Evolutionary conservation across 2,797 vertebrate genomes (phyloP).

Genomic region (Chaenodraco wilsoni): DNA sequence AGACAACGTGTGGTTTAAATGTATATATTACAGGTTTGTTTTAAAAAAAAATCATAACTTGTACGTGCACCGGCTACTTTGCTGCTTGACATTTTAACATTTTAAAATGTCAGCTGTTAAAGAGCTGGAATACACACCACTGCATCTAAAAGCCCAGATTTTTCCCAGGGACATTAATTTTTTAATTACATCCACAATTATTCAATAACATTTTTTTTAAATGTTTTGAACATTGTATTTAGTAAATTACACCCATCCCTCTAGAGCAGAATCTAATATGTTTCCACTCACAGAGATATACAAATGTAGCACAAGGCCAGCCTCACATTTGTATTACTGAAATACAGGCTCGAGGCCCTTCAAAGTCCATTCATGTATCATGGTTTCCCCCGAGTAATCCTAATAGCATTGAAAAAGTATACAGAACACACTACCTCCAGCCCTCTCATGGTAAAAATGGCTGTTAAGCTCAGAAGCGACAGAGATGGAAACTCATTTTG

Average conservation of each 20-base stretch:
- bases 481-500: slow-evolving; percentile 62
- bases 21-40: too few relatives aligned
- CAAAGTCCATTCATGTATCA: not conserved
- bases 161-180: too few relatives aligned
- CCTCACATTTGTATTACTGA: not conserved
- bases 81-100: not conserved
- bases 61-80: not conserved
- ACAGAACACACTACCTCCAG: slow-evolving; percentile 8
- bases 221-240: not conserved
- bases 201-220: not conserved
- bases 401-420: slow-evolving; percentile 9
- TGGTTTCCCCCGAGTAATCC: not conserved
- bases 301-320: not conserved
- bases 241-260: not conserved
- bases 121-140: not conserved
- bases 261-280: not conserved
- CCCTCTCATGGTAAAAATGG: slow-evolving; percentile 39
- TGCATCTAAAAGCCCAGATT: not conserved
- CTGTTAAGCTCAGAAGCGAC: slow-evolving; percentile 34
- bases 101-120: not conserved
- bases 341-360: not conserved
- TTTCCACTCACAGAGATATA: not conserved
- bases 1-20: too few relatives aligned
- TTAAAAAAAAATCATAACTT: too few relatives aligned
- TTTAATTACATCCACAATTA: not conserved